These are phyloP conservation scores for Neodon shergylaensis DNA, from an alignment of 2,113 vertebrate genomes.

Conservation along the genomic window DNA sequence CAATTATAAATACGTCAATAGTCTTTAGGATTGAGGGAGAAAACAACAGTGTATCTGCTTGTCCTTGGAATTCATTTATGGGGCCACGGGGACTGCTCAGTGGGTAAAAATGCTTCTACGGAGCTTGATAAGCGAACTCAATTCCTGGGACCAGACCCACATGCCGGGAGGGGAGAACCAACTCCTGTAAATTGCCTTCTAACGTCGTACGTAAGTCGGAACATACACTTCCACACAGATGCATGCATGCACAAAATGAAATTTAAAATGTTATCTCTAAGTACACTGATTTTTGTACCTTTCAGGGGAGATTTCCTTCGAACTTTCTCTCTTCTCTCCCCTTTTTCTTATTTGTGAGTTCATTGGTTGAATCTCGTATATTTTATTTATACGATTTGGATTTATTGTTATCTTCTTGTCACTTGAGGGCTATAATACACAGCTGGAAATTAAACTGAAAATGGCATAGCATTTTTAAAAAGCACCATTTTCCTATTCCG, in stretches of 20 bases:
- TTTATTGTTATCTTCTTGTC: not conserved
- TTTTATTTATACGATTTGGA: not conserved
- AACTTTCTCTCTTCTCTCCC: not conserved
- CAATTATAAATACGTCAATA: not conserved
- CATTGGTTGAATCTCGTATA: not conserved
- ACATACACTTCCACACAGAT: too few species aligned
- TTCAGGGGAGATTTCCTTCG: not conserved
- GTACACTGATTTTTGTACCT: not conserved
- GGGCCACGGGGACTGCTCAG: not conserved
- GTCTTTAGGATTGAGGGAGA: not conserved
- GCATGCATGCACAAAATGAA: too few species aligned
- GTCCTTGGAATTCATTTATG: slow-evolving; percentile 2
- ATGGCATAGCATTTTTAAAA: not conserved
- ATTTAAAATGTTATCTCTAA: not conserved
- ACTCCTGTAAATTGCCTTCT: not conserved
- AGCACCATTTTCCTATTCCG: not conserved
- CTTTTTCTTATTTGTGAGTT: not conserved
- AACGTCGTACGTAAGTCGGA: too few species aligned
- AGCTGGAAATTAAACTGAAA: not conserved
- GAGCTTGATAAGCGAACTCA: not conserved
- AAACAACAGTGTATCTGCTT: not conserved
- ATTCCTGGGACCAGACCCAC: too few species aligned
- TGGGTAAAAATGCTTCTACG: not conserved
- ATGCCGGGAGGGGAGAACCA: not conserved
- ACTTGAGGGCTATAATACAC: not conserved